Percentiles rank a stretch among this genome's conserved stretches.
Conservation (phyloP, 37 sponge, comb jelly and placozoan genomes). For the Mnemiopsis leidyi region DNA sequence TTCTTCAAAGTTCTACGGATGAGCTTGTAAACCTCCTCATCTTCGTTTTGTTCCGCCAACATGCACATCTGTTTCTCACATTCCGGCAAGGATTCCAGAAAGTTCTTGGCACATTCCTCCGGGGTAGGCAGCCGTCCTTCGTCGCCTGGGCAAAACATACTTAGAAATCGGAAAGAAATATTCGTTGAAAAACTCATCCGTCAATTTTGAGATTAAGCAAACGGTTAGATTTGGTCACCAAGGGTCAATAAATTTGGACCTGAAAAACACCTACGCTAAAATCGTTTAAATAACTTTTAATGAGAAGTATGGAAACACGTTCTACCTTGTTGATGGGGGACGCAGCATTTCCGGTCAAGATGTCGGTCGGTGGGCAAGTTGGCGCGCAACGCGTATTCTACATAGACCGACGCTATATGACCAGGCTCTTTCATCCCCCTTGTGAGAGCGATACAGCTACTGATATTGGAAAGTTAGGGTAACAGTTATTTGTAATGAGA, state of each 20-base stretch:
- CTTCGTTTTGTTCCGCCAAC: constrained; percentile 32
- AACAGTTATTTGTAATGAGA: no score
- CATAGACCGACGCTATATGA: constrained; percentile 35
- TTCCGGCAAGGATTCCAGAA: constrained; percentile 42
- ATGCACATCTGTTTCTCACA: constrained; percentile 34
- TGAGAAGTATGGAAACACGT: no score
- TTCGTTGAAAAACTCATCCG: no score
- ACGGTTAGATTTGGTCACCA: no score
- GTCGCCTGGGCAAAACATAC: not conserved
- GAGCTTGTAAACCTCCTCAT: not conserved
- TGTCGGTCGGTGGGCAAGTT: constrained; percentile 34
- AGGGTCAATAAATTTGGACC: no score
- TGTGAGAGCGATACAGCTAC: not conserved
- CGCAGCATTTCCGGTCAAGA: constrained; percentile 26
- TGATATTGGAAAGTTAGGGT: no score
- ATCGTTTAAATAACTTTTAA: no score
- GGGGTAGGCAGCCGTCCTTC: not conserved
- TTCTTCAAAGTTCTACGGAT: not conserved
- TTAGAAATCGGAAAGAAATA: no score
- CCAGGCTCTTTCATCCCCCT: constrained; percentile 64
- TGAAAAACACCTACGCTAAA: no score
- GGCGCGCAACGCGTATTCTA: constrained; percentile 21
- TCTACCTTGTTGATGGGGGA: constrained; percentile 20
- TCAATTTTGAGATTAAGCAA: no score
- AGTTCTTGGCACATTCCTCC: constrained; percentile 57